Evolutionary conservation across 1,140 invertebrate species (phyloP), one percentile per base, ranked within the genome.

Genomic region (Augochlora pura): DNA sequence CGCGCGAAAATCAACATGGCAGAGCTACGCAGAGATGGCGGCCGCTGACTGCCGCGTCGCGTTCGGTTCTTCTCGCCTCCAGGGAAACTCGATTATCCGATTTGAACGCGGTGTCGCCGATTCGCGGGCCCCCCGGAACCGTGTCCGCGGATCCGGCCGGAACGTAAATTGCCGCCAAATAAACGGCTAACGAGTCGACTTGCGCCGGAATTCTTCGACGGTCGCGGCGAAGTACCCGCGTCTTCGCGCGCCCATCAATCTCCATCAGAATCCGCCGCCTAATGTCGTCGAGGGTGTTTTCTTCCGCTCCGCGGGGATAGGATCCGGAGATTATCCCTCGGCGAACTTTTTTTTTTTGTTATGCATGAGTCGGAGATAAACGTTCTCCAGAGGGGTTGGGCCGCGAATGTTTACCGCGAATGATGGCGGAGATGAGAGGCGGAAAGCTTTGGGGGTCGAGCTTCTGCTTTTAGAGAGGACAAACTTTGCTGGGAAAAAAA

Each of bases 1-100:
- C 67, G 76, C 77, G 67, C 81, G 89, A 91, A 90, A 92, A 91
- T 91, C 89, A 91, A 90, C 89, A 91, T 92, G 90, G 90, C 88
- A 89, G 89, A 76, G 67, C 77, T 32, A 70, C 89, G 88, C 87
- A 88, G 90, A 91, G 86, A 92, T 92, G 91, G 91, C 91, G 90
- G 86, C 69, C 62, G 71, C 52, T 32, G 72, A 39, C 65, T 66
- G 60, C 67, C 57, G 32, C 54, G 57, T 67, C 65, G 27, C 71
- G 62, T 32, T 46, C 38, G 38, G 12, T 5, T 81, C 39, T 46
- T 59, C 27, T 27, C 39, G 59, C 18, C 27, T 2, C 69, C 57
- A 25, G 74, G 71, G 77, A 81, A 88, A 88, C 69, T 42, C 65
- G 85, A 86, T 88, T 88, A 86, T 80, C 76, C 67, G 70, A 91